phyloP scores from a whole-genome alignment of 2,113 vertebrate genomes.

The Lamprologus sp. region DNA sequence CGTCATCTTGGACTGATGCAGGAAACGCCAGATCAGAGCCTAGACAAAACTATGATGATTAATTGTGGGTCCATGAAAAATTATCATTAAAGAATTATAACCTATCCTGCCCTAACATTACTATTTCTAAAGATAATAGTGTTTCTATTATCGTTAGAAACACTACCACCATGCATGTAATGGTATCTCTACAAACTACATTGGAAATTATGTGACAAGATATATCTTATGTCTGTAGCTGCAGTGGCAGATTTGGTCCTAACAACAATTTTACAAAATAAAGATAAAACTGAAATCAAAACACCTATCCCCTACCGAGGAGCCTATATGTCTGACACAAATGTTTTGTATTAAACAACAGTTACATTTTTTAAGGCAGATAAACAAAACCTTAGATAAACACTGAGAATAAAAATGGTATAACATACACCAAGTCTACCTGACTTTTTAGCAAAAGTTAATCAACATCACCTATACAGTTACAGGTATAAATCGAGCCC shows the following conservation, averaged over 20 bases:
- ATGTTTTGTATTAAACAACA: not conserved
- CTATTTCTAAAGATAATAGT: not conserved
- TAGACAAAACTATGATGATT: constrained; percentile 30
- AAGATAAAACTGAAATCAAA: not conserved
- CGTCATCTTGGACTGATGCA: constrained; percentile 85
- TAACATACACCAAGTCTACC: not conserved
- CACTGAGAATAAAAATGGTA: not conserved
- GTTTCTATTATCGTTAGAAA: not conserved
- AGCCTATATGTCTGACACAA: not conserved
- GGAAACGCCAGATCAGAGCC: constrained; percentile 91
- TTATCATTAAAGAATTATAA: not conserved
- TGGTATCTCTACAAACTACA: not conserved
- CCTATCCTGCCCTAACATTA: not conserved
- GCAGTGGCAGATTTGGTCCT: not conserved
- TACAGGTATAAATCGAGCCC: not conserved
- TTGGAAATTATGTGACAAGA: not conserved
- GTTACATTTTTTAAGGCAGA: not conserved
- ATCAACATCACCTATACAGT: not conserved
- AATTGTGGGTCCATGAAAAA: not conserved
- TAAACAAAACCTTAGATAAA: not conserved
- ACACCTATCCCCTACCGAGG: not conserved
- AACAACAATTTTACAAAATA: not conserved
- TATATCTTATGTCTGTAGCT: not conserved
- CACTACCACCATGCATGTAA: not conserved
- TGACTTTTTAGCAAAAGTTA: not conserved